Evolutionary conservation across 2,113 vertebrate genomes (phyloP), one percentile per base, ranked within the genome.

Genomic region (Scomber japonicus): DNA sequence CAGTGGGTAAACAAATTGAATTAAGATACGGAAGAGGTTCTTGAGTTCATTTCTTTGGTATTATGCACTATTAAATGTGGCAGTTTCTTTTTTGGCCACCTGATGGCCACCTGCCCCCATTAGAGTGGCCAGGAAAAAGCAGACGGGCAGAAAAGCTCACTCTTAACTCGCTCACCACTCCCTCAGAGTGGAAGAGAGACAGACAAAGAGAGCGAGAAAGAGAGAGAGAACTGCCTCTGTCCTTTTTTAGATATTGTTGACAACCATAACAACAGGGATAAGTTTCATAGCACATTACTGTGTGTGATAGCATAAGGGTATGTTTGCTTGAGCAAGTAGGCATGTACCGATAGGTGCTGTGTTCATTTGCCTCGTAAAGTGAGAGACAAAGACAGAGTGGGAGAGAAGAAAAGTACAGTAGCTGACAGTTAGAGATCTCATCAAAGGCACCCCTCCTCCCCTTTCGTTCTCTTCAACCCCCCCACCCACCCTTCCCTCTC

Each of bases 61-160:
- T 21, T 30, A 3, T 71, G 62, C 24, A 62, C 48, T 71, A 45
- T 74, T 80, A 59, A 82, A 76, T 57, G 83, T 63, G 90, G 94
- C 89, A 96, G 78, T 96, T 93, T 94, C 92, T 78, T 77, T 87
- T 89, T 93, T 86, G 93, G 90, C 95, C 95, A 96, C 95, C 95
- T 95, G 95, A 95, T 94, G 95, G 95, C 95, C 94, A 95, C 95
- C 94, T 94, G 94, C 90, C 93, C 88, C 92, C 83, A 90, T 91
- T 82, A 82, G 84, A 91, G 69, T 73, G 83, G 78, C 88, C 85
- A 71, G 87, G 75, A 87, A 83, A 84, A 44, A 81, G 48, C 74
- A 81, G 64, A 40, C 68, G 21, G 70, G 71, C 65, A 45, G 63
- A 64, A 67, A 78, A 54, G 68, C 65, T 67, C 76, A 24, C 84